Evolutionary conservation across 37 sponge, comb jelly and placozoan genomes (phyloP), one percentile per base, ranked within the genome.

Genomic region (Corticium candelabrum): DNA sequence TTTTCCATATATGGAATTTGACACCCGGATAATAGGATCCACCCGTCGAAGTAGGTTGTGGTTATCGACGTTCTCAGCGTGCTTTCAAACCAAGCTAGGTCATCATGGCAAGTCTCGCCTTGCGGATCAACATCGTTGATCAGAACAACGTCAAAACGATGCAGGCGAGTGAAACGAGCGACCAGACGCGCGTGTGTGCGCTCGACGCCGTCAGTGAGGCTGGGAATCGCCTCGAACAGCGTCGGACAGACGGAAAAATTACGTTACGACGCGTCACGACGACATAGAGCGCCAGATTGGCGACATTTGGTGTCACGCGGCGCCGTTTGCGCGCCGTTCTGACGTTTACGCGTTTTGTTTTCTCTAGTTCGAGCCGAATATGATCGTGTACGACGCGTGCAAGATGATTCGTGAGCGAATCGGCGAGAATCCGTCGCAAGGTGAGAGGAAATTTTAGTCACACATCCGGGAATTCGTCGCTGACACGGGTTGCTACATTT

Each of bases 321-420:
- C 3, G 21, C 21, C 5, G 38, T 1, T 34, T 41, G 34, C 34
- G 69, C 2, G 32, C 62, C 1, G 21, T 74, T 29, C 2, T 75
- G 30, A 0, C 74, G 27, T 37, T 27, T 3, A 41, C 40, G 67
- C 37, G 3, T 34, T 40, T 3, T 32, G 5, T 5, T 80, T 80
- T 21, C 73, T 74, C 35, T 75, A 96, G 94, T 96, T 96, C 84
- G 94, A 96, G 39, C 86, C 90, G 82, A 83, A 86, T 32, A 93
- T 90, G 91, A 89, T 90, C 34, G 88, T 96, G 34, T 93, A 85
- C 78, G 94, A 96, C 67, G 97, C 91, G 2, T 89, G 91, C 57
- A 81, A 87, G 57, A 78, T 93, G 37, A 93, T 96, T 34, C 82
- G 97, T 37, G 97, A 96, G 67, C 76, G 91, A 21, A 50, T 50